Conservation (phyloP, 2,797 vertebrate genomes). For the Cyprinella venusta region DNA sequence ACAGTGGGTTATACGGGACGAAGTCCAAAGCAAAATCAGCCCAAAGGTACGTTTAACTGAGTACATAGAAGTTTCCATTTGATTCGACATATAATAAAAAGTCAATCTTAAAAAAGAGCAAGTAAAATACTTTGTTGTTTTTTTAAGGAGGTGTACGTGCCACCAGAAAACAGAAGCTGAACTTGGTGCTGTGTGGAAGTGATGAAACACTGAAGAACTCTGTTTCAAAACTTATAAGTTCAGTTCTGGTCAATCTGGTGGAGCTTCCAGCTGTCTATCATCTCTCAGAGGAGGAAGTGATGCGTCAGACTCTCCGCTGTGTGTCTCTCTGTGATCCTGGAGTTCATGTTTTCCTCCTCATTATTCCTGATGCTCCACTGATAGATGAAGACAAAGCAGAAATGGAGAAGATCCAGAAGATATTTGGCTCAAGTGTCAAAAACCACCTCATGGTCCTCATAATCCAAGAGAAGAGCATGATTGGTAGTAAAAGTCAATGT, state of each 20-base stretch:
- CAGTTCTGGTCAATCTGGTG: neutral
- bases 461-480: too few species aligned
- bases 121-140: too few species aligned
- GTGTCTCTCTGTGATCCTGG: neutral
- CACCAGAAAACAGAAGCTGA: accelerated
- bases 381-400: neutral
- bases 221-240: neutral
- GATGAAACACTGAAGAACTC: neutral
- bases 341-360: neutral
- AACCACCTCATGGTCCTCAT: too few species aligned
- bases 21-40: too few species aligned
- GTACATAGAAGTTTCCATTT: too few species aligned
- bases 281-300: neutral
- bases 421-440: neutral
- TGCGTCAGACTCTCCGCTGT: neutral
- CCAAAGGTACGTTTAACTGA: too few species aligned
- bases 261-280: neutral
- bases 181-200: neutral
- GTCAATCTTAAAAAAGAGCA: too few species aligned
- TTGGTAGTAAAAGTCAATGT: too few species aligned
- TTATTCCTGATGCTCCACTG: neutral
- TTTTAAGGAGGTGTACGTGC: too few species aligned
- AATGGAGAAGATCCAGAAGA: neutral
- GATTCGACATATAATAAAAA: too few species aligned
- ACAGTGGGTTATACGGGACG: too few species aligned